Base-by-base conservation (phyloP, 1,140 invertebrate species). In the Steinernema khuongi region DNA sequence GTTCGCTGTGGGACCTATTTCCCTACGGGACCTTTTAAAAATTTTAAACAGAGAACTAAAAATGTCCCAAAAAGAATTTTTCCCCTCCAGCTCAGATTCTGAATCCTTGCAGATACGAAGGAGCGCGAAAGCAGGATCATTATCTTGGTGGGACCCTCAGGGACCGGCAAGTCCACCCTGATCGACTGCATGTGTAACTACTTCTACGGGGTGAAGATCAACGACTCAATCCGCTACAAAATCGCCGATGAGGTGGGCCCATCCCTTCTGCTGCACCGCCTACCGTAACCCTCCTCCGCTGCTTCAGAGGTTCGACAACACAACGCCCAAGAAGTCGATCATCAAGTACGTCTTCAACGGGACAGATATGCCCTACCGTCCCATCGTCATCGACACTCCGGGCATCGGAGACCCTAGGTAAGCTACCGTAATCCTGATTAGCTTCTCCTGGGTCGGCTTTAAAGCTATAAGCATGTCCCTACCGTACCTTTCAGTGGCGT, bases 291-390 rank as follows among this genome's bases (percentile, higher is more conserved):
- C 14, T 60, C 50, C 14, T 4, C 11, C 26, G 4, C 50, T 22
- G 50, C 26, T 71, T 71, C 50, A 71, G 70, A 7, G 33, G 31
- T 74, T 74, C 44, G 73, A 74, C 72, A 76, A 43, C 30, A 74
- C 73, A 1, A 74, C 73, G 22, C 73, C 73, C 17, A 72, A 74
- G 72, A 74, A 74, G 60, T 72, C 73, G 29, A 72, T 74, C 14
- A 74, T 41, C 43, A 74, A 74, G 60, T 74, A 74, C 60, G 73
- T 74, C n/a, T 74, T 74, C 60, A 74, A 74, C 72, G 73, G 72
- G 11, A 74, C 73, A 26, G 74, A 74, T 14, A 75, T 74, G 73
- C 71, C 73, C n/a, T 74, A 74, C 60, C 31, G 73, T 18, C 73
- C 73, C n/a, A 41, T 74, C 11, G 41, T 74, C 18, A 74, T 74